Conservation (phyloP, 23 tunicate species). For the Ciona savignyi region DNA sequence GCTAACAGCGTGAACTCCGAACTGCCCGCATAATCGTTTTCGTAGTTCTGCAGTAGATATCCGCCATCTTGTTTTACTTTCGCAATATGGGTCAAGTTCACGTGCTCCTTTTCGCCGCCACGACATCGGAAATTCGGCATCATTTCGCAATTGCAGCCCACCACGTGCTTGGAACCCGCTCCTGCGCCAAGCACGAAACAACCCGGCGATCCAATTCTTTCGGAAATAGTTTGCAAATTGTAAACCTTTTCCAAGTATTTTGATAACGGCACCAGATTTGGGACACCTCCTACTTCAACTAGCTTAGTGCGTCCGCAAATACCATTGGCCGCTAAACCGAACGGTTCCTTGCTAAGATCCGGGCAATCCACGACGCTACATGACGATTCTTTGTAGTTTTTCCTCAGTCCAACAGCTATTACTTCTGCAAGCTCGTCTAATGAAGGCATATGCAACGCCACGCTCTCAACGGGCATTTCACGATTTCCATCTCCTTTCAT, state of each 20-base stretch:
- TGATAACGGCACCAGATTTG: conserved; percentile 56
- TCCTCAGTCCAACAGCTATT: conserved; percentile 28
- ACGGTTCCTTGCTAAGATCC: conserved; percentile 65
- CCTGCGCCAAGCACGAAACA: conserved; percentile 87
- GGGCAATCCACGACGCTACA: conserved; percentile 83
- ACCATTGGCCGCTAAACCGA: conserved; percentile 66
- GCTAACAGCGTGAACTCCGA: conserved; percentile 63
- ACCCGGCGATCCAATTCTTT: conserved; percentile 49
- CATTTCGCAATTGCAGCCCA: conserved; percentile 88
- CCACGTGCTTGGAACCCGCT: conserved; percentile 94
- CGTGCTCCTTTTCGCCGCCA: conserved; percentile 51
- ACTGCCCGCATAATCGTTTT: conserved; percentile 33
- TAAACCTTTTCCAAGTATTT: conserved; percentile 77
- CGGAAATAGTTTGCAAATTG: conserved; percentile 52
- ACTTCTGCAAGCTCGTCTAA: conserved; percentile 58
- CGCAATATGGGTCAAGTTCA: conserved; percentile 50
- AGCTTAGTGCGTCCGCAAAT: conserved; percentile 76
- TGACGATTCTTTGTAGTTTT: conserved; percentile 58
- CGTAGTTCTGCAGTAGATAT: conserved; percentile 49
- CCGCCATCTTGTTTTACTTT: conserved; percentile 34
- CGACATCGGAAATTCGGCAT: conserved; percentile 63
- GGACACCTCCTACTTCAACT: conserved; percentile 95
- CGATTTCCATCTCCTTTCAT: conserved; percentile 60
- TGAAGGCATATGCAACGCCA: conserved; percentile 40
- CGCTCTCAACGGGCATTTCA: conserved; percentile 36